Evolutionary conservation across 1,140 invertebrate genomes (phyloP).

Genomic region (Nasonia longicornis): DNA sequence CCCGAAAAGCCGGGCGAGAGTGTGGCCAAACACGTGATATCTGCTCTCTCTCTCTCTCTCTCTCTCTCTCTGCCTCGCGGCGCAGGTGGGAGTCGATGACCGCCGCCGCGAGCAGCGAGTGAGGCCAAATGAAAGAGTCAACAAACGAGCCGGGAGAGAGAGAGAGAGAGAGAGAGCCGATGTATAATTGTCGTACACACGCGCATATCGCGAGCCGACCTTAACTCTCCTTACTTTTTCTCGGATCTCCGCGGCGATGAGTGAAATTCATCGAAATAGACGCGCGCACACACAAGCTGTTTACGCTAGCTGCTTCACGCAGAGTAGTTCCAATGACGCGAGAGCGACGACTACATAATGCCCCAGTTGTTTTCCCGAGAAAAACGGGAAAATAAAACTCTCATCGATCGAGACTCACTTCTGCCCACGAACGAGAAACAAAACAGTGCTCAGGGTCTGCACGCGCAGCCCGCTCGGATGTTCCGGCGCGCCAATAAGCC

Average conservation of each 20-base stretch:
- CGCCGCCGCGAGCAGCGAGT: neutral
- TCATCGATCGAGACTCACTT: too few species aligned
- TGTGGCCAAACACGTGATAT: neutral
- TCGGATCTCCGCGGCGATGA: neutral
- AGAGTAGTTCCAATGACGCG: neutral
- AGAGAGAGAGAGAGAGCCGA: neutral
- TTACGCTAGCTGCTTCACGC: neutral
- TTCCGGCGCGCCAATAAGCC: too few species aligned
- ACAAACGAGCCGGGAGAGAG: neutral
- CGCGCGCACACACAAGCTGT: neutral
- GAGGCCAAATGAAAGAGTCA: constrained; percentile 23
- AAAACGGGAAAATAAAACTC: too few species aligned
- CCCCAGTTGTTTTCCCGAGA: too few species aligned
- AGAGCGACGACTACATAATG: too few species aligned
- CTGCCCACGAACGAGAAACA: too few species aligned
- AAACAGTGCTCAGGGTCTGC: too few species aligned
- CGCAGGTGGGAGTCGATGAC: constrained; percentile 39
- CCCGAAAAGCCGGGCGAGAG: constrained; percentile 2
- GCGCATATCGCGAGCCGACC: neutral
- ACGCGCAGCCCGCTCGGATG: too few species aligned
- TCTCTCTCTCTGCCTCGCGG: too few species aligned
- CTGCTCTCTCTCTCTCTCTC: too few species aligned
- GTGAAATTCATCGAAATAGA: neutral
- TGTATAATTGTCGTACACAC: neutral
- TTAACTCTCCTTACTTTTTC: neutral